Percentiles rank a stretch among this genome's conserved stretches.
These are phyloP conservation scores for Penaeus monodon DNA, from an alignment of 2,888 invertebrate species.

Conservation along the genomic window DNA sequence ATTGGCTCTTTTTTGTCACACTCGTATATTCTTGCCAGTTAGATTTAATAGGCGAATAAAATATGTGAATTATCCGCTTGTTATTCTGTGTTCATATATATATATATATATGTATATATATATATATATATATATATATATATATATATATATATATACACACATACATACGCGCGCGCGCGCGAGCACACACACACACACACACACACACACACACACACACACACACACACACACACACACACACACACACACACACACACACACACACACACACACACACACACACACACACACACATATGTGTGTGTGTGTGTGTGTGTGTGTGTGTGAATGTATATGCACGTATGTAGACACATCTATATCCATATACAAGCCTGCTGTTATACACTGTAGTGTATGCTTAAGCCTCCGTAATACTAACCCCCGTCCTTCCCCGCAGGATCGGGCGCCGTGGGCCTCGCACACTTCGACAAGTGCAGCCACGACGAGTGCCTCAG, in stretches of 20 bases:
- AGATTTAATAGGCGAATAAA: too few species aligned
- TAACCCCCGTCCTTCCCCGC: slow-evolving; percentile 25
- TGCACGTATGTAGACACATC: not conserved
- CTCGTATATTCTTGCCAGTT: too few species aligned
- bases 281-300: not conserved
- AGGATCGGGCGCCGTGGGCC: slow-evolving; percentile 62
- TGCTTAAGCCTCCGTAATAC: too few species aligned
- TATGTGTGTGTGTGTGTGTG: too few species aligned
- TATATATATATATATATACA: not conserved
- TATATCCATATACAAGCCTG: slow-evolving; percentile 5
- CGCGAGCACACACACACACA: slow-evolving; percentile 7
- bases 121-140: not conserved
- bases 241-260: slow-evolving; percentile 18
- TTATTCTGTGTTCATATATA: too few species aligned
- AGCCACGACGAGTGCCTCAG: slow-evolving; percentile 63
- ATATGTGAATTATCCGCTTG: too few species aligned
- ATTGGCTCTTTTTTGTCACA: too few species aligned
- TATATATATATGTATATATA: too few species aligned
- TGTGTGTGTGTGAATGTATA: not conserved
- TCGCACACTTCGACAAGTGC: slow-evolving; percentile 64
- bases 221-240: not conserved
- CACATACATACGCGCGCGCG: not conserved
- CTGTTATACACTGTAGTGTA: too few species aligned
- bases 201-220: slow-evolving; percentile 30
- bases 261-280: slow-evolving; percentile 21